Evolutionary conservation across 2,113 vertebrate genomes (phyloP), one percentile per base, ranked within the genome.

Genomic region (Myotis lucifugus): DNA sequence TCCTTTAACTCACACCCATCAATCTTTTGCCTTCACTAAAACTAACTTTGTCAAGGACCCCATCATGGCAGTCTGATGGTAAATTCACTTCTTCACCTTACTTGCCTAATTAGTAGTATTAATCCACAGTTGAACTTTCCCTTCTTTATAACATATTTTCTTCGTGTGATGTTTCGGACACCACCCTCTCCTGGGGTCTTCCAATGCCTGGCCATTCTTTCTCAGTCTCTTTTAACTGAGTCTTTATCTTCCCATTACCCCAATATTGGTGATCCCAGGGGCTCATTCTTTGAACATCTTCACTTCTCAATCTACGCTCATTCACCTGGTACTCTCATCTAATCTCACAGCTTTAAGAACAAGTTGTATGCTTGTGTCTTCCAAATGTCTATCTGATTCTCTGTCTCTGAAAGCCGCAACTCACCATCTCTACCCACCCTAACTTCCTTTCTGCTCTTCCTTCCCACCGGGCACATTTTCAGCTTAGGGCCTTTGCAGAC

Each of bases 91-190:
- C 29, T 85, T 78, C 48, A 42, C 18, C 14, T 69, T 67, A 50
- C 8, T 56, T 23, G 3, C 37, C 37, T 59, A 15, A 15, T 25
- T 40, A 40, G 66, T 6, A 50, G 12, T 14, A 13, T 48, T 54
- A n/a, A 79, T 25, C 29, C 27, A 17, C 50, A 19, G 66, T 37
- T 74, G 46, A 21, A 27, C 34, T 25, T 40, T 40, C 25, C 34
- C 21, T 74, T 29, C 34, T 82, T 61, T 42, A 21, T 66, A 34
- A 93, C 64, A 23, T 8, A 32, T 42, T 87, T 73, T 82, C 76
- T 64, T 40, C 3, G 5, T 2, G 7, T 5, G 19, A 14, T 23
- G 27, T 13, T 66, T 1, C 0, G 11, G 21, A 29, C 0, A 18
- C 15, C 46, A 34, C 5, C 11, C 8, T 27, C 34, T 42, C n/a